A percentile compares a stretch with the other conserved stretches of the same genome.
Evolutionary conservation across 1,140 invertebrate genomes (phyloP).

Genomic region (Psix sp.): DNA sequence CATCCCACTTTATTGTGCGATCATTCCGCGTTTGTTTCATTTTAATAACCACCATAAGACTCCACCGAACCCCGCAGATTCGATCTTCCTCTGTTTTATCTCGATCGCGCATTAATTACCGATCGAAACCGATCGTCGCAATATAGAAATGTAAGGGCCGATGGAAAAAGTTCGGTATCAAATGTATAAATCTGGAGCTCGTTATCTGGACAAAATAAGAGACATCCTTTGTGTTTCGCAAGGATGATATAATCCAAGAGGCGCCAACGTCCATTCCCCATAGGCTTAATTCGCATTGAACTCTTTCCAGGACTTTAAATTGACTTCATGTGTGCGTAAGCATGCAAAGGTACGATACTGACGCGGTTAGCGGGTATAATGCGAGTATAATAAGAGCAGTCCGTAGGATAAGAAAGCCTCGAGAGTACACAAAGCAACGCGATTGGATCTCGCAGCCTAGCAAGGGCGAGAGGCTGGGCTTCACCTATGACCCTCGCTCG

Average conservation of each 20-base stretch:
- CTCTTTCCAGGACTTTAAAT: constrained; percentile 42
- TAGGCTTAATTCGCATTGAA: constrained; percentile 42
- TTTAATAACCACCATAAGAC: too few relatives aligned
- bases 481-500: constrained; percentile 74
- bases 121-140: not conserved
- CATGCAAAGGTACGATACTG: constrained; percentile 44
- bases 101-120: not conserved
- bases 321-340: constrained; percentile 43
- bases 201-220: constrained; percentile 27
- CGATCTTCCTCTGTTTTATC: too few relatives aligned
- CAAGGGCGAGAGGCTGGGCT: constrained; percentile 73
- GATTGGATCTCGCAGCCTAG: constrained; percentile 73
- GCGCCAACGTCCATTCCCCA: constrained; percentile 43
- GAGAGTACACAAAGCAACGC: constrained; percentile 64
- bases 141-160: too few relatives aligned
- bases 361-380: constrained; percentile 63
- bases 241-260: constrained; percentile 53
- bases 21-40: not conserved
- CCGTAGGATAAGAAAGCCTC: constrained; percentile 66
- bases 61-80: too few relatives aligned
- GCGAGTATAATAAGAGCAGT: constrained; percentile 63
- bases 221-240: constrained; percentile 27
- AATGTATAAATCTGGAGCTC: constrained; percentile 24
- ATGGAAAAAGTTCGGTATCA: constrained; percentile 17
- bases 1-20: too few relatives aligned